Evolutionary conservation across 2,797 vertebrate genomes (phyloP), one percentile per base, ranked within the genome.

Genomic region (Diplodus sargus): DNA sequence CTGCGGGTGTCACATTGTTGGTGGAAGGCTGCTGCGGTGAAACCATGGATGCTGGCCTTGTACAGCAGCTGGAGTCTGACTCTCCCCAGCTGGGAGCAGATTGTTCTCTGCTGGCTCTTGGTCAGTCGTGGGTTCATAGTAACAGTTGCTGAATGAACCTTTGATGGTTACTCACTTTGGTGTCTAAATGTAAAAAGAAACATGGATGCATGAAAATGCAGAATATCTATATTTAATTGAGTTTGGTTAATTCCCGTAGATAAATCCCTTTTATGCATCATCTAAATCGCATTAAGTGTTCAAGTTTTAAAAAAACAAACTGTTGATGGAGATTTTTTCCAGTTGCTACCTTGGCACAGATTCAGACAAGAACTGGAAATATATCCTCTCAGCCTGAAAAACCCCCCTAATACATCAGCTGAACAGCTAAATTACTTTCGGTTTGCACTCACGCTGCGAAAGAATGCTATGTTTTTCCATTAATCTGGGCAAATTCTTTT

Each of bases 11-110:
- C 93, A 89, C 94, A 94, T 60, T 1, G 59, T 45, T 85, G 56
- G 77, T 94, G 94, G 65, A 95, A 95, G 13, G 49, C 71, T 2
- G 9, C 13, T 0, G 17, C 2, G 0, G 52, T 52, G 84, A 90
- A 94, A 25, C 91, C 82, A 2, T 48, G 47, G 17, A 18, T 16
- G 47, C 16, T 48, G 47, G 47, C 47, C 47, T 48, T 48, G 6
- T 48, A 45, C 43, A 45, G 43, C 43, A 45, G 43, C 43, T 45
- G 43, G 13, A 94, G 73, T 6, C 49, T 78, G 15, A 89, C 18
- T 2, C 3, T 16, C 49, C 88, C 82, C 25, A 93, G 23, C 11
- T 90, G 48, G 9, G 15, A 22, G 60, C 79, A 84, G 66, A 94
- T 76, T 0, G 39, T 47, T 58, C 0, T 71, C 56, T 72, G 75